Percentiles rank a stretch among this genome's conserved stretches.
Evolutionary conservation across 1,140 invertebrate genomes (phyloP).

Genomic region (Drosophila virilis): DNA sequence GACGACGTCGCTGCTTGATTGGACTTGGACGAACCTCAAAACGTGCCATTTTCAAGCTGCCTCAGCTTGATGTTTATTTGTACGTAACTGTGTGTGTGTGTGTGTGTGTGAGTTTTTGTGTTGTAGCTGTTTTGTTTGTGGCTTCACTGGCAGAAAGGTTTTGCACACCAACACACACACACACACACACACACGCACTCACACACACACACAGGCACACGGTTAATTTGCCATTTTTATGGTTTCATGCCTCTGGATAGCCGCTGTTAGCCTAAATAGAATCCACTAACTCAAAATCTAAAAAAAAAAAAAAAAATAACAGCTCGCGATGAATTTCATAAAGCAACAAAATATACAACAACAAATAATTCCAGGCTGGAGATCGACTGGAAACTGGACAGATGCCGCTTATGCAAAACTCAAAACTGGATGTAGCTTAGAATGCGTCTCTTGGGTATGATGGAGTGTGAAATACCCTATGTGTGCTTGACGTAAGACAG

Average conservation of each 20-base stretch:
- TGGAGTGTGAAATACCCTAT: background rate
- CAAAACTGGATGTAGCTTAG: background rate
- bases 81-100: constrained; percentile 7
- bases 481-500: too few relatives aligned
- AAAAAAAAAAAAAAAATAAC: background rate
- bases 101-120: constrained; percentile 19
- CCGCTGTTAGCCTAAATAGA: constrained; percentile 52
- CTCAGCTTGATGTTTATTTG: constrained; percentile 48
- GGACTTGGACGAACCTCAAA: constrained; percentile 78
- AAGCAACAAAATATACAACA: constrained; percentile 11
- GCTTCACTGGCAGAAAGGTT: constrained; percentile 69
- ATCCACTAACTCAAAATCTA: constrained; percentile 11
- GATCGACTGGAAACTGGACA: constrained; percentile 2
- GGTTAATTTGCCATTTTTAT: constrained; percentile 83
- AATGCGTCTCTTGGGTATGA: background rate
- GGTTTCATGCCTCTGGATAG: constrained; percentile 71
- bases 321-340: constrained; percentile 43
- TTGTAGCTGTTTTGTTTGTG: constrained; percentile 69
- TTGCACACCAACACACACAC: constrained; percentile 39
- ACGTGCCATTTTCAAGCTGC: constrained; percentile 74
- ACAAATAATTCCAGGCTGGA: constrained; percentile 5
- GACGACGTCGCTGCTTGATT: constrained; percentile 62
- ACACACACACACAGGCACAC: constrained; percentile 12
- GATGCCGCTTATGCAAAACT: constrained; percentile 14
- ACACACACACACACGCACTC: constrained; percentile 10